Evolutionary conservation across 2,888 invertebrate genomes (phyloP).

Genomic region (Bimastos eiseni): DNA sequence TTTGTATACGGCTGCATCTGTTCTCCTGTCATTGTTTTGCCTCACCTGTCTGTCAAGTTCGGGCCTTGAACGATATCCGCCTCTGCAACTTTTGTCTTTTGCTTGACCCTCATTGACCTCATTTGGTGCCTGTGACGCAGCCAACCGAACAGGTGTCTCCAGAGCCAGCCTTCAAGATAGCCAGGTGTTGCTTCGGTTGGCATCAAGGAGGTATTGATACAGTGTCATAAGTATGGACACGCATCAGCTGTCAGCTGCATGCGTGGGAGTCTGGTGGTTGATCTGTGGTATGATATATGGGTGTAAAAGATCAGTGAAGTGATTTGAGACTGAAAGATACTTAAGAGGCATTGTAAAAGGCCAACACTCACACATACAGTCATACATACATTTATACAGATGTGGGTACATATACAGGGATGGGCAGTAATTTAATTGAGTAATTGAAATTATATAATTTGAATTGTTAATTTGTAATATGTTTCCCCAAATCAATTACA

Average conservation of each 20-base stretch:
- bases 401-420: too few species aligned
- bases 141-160: not conserved
- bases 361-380: not conserved
- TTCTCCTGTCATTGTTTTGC: not conserved
- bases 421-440: too few species aligned
- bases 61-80: not conserved
- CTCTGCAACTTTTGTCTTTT: not conserved
- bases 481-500: too few species aligned
- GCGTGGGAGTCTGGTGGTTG: not conserved
- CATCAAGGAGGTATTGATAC: not conserved
- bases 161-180: not conserved
- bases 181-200: conserved; percentile 1
- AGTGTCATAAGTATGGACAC: too few species aligned
- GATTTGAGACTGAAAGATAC: not conserved
- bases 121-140: not conserved
- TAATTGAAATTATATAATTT: too few species aligned
- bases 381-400: not conserved
- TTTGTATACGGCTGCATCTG: not conserved
- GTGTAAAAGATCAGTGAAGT: not conserved
- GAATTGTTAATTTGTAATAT: too few species aligned
- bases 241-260: not conserved
- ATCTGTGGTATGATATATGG: not conserved
- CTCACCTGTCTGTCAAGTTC: not conserved
- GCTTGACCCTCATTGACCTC: not conserved
- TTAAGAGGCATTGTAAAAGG: not conserved